phyloP scores from a whole-genome alignment of 1,140 invertebrate species.

The Drosophila sturtevanti region DNA sequence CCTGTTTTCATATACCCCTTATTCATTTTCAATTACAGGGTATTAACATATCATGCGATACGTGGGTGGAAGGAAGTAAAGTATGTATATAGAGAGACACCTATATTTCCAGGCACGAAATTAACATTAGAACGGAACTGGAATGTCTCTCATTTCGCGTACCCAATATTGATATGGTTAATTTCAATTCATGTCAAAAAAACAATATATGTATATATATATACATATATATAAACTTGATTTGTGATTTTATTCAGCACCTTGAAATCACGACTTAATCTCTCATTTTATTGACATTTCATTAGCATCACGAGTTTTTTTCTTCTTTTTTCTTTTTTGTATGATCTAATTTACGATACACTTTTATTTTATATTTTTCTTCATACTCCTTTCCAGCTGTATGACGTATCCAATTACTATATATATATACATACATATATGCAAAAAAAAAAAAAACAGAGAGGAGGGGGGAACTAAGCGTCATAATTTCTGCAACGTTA shows the following conservation, averaged over 20 bases:
- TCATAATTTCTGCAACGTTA: constrained; percentile 73
- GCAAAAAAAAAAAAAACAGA: neutral
- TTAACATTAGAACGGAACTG: neutral
- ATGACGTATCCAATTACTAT: constrained; percentile 34
- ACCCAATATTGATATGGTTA: neutral
- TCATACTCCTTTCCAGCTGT: neutral
- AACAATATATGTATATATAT: too few species aligned
- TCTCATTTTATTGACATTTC: constrained; percentile 70
- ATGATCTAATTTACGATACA: too few species aligned
- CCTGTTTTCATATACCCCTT: neutral
- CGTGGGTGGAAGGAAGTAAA: constrained; percentile 4
- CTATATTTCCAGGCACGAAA: neutral
- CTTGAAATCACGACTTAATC: constrained; percentile 68
- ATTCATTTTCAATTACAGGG: neutral
- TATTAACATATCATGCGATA: neutral
- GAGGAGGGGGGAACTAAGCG: too few species aligned
- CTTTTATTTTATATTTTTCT: neutral
- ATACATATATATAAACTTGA: neutral
- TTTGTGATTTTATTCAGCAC: constrained; percentile 25
- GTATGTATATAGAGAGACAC: neutral
- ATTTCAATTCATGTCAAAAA: constrained; percentile 5
- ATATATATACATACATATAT: neutral
- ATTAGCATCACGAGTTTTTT: constrained; percentile 59
- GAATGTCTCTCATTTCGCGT: neutral
- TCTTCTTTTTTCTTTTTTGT: constrained; percentile 26